Base-by-base conservation (phyloP, 2,888 invertebrate species). In the Drosophila rellima region DNA sequence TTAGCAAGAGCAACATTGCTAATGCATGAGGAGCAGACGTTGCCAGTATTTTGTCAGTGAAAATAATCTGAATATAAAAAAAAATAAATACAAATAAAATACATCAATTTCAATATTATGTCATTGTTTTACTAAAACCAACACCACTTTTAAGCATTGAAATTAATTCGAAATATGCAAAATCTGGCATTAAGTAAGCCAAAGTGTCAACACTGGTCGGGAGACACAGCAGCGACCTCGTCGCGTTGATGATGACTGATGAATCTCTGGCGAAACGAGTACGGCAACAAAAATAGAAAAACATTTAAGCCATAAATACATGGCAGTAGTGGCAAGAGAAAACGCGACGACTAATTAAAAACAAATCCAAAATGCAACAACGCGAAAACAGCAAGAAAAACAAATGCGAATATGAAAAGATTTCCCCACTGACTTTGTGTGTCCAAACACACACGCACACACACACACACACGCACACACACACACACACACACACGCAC, bases 1-100 rank as follows among this genome's bases (percentile, higher is more conserved):
- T 84, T 82, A 82, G 71, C 75, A 74, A 76, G 76, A 61, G 81
- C 90, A 77, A 78, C 86, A 87, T 87, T 77, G 88, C 78, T 80
- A 70, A 63, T 66, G 76, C 82, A 76, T 73, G 35, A 40, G 59
- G 18, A 35, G 35, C 35, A n/a, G 6, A 5, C n/a, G 26, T 35
- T 35, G 35, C n/a, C 35, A 35, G 2, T 2, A 35, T n/a, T 6
- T 35, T n/a, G 7, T n/a, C 35, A 35, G n/a, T 26, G 6, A 2
- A 5, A 26, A 26, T 26, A 26, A 26, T 26, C 26, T 26, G 7
- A 0, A 26, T 7, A 26, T 23, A 23, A 23, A 5, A 26, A 0
- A 7, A 26, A 26, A 7, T 7, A 6, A 26, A 4, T 5, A 5
- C 23, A 23, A 26, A 26, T n/a, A n/a, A n/a, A n/a, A n/a, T n/a